Conservation (phyloP, 2,113 vertebrate genomes). For the Mus musculus region GRCm39 chr17:78666501-78667000, state of each 20-base stretch:
- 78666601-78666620: not conserved
- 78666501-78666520: not conserved
- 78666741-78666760: not conserved
- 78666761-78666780: constrained; percentile 18
- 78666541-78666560: not conserved
- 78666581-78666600: not conserved
- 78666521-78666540: not conserved
- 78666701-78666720: not conserved
- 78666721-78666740: not conserved
- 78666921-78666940: not conserved
- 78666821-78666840: not conserved
- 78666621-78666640: not conserved
- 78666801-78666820: not conserved
- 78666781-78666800: not conserved
- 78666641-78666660: not conserved
- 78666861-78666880: not conserved
- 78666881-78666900: too few species aligned
- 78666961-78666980: not conserved
- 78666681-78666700: constrained; percentile 24
- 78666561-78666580: not conserved
- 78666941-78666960: not conserved
- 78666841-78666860: too few species aligned
- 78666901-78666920: not conserved
- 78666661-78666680: not conserved
- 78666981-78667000: not conserved